Conservation (phyloP, 2,888 invertebrate species). For the Aphodius granarius region DNA sequence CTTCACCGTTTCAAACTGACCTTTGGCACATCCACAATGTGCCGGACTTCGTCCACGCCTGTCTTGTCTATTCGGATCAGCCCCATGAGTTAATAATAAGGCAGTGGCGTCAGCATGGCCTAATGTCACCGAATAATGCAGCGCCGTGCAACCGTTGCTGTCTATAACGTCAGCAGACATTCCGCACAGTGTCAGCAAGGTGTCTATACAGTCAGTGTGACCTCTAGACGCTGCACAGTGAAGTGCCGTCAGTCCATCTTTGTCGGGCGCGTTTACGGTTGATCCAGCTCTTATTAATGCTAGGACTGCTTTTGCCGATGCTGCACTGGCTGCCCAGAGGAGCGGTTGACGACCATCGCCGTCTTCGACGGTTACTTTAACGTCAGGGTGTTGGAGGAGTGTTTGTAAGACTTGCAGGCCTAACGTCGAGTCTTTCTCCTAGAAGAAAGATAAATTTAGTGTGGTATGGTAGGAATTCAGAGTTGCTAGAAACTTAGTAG, state of each 20-base stretch:
- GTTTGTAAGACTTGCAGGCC: constrained; percentile 81
- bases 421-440: constrained; percentile 56
- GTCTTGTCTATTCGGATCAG: constrained; percentile 91
- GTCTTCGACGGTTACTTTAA: constrained; percentile 83
- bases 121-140: constrained; percentile 95
- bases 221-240: constrained; percentile 98
- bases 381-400: constrained; percentile 74
- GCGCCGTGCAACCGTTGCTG: constrained; percentile 91
- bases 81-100: constrained; percentile 83
- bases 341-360: constrained; percentile 92
- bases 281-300: constrained; percentile 88
- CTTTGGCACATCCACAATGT: constrained; percentile 94
- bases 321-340: constrained; percentile 97
- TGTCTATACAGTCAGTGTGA: constrained; percentile 89
- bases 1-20: constrained; percentile 75
- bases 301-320: constrained; percentile 88
- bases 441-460: no score
- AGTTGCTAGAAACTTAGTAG: no score
- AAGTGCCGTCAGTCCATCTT: constrained; percentile 92
- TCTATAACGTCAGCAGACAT: constrained; percentile 89
- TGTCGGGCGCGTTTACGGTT: constrained; percentile 78
- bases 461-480: no score
- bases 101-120: constrained; percentile 92
- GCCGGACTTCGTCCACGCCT: constrained; percentile 90
- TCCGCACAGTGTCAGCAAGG: constrained; percentile 83